Base-by-base conservation (phyloP, 2,113 vertebrate genomes). In the Camarhynchus parvulus region DNA sequence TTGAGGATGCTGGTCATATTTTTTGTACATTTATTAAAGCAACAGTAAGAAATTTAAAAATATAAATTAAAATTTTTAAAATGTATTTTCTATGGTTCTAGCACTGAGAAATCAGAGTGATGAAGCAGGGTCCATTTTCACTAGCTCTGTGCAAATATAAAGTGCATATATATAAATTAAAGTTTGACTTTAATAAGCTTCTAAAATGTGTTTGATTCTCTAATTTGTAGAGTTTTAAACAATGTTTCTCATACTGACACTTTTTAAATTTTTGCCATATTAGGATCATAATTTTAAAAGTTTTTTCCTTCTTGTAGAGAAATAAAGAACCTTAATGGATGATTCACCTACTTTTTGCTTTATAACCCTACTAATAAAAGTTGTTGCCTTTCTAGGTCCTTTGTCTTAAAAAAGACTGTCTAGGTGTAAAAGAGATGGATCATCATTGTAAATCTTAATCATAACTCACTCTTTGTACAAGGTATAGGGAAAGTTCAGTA, bases 41-140 rank as follows among this genome's bases (percentile, higher is more conserved):
- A 74, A 44, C 3, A 58, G 6, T 58, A 62, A 63, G 35, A 87
- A 68, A 84, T 37, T 20, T 20, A 58, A 66, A 14, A 25, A 42
- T 27, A 18, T 3, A 66, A 78, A 44, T 23, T 10, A 12, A 0
- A 39, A 1, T 3, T 24, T 31, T 31, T 13, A 1, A 6, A 18
- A 27, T 21, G 70, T 46, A 21, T 16, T 74, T 67, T 78, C 0
- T 21, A 20, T 73, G n/a, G 7, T 50, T 16, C 21, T 37, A 49
- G 1, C 11, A 67, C 37, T 15, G 5, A 49, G 16, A 5, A 62
- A 7, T 35, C 46, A 86, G 19, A 56, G 27, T 13, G 10, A 67
- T 28, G 37, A 27, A 83, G 5, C 5, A 80, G 7, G 31, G 5
- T 11, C 10, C 15, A 41, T 52, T 83, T 77, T 74, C 72, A 30